Evolutionary conservation across 1,140 invertebrate genomes (phyloP).

Genomic region (Dendroctonus ponderosae): DNA sequence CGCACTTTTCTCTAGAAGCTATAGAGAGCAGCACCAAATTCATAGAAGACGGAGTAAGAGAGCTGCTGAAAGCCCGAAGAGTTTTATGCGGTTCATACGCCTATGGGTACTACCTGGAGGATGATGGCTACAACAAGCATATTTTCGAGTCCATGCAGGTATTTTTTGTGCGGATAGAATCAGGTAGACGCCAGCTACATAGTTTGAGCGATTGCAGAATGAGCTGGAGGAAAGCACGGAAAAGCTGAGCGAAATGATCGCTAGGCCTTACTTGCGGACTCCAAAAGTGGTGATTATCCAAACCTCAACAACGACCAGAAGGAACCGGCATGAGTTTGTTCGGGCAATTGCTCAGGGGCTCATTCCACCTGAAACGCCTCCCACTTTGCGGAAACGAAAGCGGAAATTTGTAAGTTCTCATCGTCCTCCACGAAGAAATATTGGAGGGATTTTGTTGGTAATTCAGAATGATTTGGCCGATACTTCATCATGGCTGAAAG

Average conservation of each 20-base stretch:
- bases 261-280: conserved; percentile 63
- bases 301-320: conserved; percentile 58
- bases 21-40: conserved; percentile 56
- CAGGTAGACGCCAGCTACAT: not conserved
- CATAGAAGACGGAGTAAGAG: conserved; percentile 65
- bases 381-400: conserved; percentile 54
- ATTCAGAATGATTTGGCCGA: conserved; percentile 46
- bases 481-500: conserved; percentile 52
- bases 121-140: conserved; percentile 66
- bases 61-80: conserved; percentile 63
- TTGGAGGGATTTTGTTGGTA: not conserved
- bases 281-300: conserved; percentile 63
- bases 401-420: conserved; percentile 50
- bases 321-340: conserved; percentile 66
- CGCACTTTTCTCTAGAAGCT: conserved; percentile 39
- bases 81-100: conserved; percentile 69
- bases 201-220: conserved; percentile 52
- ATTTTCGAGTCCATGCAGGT: conserved; percentile 75
- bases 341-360: conserved; percentile 65
- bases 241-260: conserved; percentile 66
- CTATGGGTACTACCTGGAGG: conserved; percentile 66
- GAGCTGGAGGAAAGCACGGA: conserved; percentile 69
- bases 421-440: no score
- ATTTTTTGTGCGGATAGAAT: conserved; percentile 22
- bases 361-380: conserved; percentile 66